phyloP scores from a whole-genome alignment of 2,113 vertebrate genomes.

The Chinchilla lanigera region DNA sequence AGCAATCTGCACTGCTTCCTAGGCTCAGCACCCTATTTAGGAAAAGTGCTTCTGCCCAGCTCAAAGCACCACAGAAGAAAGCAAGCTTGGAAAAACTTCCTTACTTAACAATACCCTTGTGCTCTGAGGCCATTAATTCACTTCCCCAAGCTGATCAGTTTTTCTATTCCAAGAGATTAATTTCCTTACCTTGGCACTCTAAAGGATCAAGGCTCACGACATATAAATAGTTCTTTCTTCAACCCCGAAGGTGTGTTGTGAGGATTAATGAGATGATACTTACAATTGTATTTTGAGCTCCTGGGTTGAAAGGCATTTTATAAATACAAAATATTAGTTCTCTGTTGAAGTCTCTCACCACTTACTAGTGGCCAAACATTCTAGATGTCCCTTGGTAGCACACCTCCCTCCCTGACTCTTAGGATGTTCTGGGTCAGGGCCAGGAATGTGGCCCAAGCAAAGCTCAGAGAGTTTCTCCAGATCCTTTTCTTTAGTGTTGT shows the following conservation, averaged over 20 bases:
- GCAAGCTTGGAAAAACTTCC: not conserved
- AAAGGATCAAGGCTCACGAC: constrained; percentile 49
- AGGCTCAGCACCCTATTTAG: not conserved
- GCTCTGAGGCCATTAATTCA: constrained; percentile 59
- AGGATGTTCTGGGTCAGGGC: not conserved
- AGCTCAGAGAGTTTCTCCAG: not conserved
- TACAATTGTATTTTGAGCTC: constrained; percentile 68
- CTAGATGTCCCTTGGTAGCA: not conserved
- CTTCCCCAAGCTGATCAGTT: not conserved
- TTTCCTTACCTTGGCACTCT: constrained; percentile 52
- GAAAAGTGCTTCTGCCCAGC: not conserved
- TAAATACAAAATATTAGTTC: constrained; percentile 62
- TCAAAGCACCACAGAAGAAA: not conserved
- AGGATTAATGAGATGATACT: constrained; percentile 75
- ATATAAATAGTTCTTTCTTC: constrained; percentile 56
- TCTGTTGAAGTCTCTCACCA: constrained; percentile 55
- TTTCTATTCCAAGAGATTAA: constrained; percentile 64
- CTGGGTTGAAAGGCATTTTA: constrained; percentile 61
- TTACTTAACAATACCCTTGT: constrained; percentile 66
- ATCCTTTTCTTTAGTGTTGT: constrained; percentile 15
- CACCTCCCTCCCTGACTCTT: not conserved
- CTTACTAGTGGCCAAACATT: constrained; percentile 49
- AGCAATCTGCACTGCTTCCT: not conserved
- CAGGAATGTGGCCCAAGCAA: not conserved
- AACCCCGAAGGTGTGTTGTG: constrained; percentile 51